phyloP scores from a whole-genome alignment of 2,888 invertebrate genomes.

The Clusia tigrina region DNA sequence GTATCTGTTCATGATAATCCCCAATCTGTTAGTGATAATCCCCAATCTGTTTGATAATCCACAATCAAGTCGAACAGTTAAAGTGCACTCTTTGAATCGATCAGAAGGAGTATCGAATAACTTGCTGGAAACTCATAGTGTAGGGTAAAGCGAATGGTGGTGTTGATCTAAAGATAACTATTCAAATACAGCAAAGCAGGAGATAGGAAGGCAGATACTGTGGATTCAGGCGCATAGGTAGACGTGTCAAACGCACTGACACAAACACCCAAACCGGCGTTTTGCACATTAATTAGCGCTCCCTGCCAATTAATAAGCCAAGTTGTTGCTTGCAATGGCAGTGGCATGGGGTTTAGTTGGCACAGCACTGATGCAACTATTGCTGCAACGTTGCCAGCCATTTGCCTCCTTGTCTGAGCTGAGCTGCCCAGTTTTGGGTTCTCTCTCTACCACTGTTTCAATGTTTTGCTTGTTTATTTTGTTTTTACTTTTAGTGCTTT shows the following conservation, averaged over 20 bases:
- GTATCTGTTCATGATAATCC: too few relatives aligned
- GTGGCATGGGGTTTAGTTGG: not conserved
- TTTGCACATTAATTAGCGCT: slow-evolving; percentile 21
- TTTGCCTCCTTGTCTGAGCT: not conserved
- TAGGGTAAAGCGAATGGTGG: too few relatives aligned
- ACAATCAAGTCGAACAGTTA: too few relatives aligned
- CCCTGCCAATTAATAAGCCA: slow-evolving; percentile 16
- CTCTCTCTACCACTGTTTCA: not conserved
- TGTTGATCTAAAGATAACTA: too few relatives aligned
- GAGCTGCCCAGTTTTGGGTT: not conserved
- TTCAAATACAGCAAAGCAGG: too few relatives aligned
- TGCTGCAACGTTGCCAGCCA: not conserved
- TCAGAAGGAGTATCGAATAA: too few relatives aligned
- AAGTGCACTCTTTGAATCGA: too few relatives aligned
- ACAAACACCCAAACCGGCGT: not conserved
- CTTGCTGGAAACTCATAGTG: too few relatives aligned
- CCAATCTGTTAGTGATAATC: too few relatives aligned
- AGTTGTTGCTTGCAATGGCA: not conserved
- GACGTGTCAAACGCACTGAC: not conserved
- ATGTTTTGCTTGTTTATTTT: slow-evolving; percentile 1
- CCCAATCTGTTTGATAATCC: too few relatives aligned
- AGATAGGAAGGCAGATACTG: too few relatives aligned
- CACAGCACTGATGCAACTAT: not conserved
- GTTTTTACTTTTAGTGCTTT: slow-evolving; percentile 6
- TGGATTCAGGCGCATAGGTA: too few relatives aligned